Conservation (phyloP, 2,888 invertebrate genomes). For the Phortica magna region DNA sequence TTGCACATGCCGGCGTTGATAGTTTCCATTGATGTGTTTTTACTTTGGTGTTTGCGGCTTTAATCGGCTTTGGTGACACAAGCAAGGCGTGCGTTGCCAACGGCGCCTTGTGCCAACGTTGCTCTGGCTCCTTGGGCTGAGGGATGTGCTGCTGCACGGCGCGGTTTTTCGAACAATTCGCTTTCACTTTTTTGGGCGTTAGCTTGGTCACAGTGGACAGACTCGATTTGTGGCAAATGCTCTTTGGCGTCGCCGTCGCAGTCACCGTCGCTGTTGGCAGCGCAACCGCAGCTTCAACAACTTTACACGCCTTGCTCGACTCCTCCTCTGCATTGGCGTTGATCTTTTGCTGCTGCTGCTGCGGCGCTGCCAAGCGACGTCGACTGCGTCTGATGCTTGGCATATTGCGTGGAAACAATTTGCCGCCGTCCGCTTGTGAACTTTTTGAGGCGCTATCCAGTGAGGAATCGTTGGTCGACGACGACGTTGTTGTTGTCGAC, state of each 20-base stretch:
- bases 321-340: constrained; percentile 38
- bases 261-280: constrained; percentile 41
- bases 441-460: constrained; percentile 64
- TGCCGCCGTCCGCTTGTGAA: constrained; percentile 68
- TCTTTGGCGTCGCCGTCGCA: constrained; percentile 43
- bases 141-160: background rate
- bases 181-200: constrained; percentile 61
- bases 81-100: constrained; percentile 19
- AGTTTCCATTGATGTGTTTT: constrained; percentile 48
- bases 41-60: constrained; percentile 60
- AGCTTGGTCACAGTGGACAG: constrained; percentile 66
- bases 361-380: constrained; percentile 46
- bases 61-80: constrained; percentile 53
- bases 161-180: constrained; percentile 65
- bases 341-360: constrained; percentile 44
- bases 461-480: constrained; percentile 46
- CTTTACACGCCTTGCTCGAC: background rate
- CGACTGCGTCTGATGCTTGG: constrained; percentile 75
- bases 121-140: constrained; percentile 11
- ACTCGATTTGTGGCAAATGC: constrained; percentile 54
- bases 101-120: background rate
- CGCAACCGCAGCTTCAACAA: constrained; percentile 37
- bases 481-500: constrained; percentile 41
- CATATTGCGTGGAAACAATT: constrained; percentile 76
- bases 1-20: constrained; percentile 63